Evolutionary conservation across 2,888 invertebrate species (phyloP), one percentile per base, ranked within the genome.

Genomic region (Luperina nickerlii): DNA sequence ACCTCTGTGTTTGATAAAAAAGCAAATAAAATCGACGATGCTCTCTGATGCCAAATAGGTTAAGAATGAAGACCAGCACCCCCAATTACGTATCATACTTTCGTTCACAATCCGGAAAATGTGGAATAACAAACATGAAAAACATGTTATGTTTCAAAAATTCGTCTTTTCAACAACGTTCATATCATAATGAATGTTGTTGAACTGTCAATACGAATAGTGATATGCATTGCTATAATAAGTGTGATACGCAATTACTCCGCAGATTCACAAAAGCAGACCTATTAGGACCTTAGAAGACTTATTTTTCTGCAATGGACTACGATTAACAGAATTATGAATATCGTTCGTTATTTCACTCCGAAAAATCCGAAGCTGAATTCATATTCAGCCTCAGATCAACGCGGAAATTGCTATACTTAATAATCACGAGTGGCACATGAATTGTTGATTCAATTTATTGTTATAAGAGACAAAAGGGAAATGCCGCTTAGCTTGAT

Each of bases 401-500:
- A 48, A n/a, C n/a, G 5, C n/a, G 45, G 48, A n/a, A 27, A 71
- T 57, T 45, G 24, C 24, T 13, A 13, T 72, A 60, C 60, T 75
- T 48, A 45, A 32, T 72, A 48, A 72, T 32, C 45, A 45, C 15
- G 24, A 71, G 3, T 60, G n/a, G 24, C 24, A 60, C 18, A 32
- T n/a, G 45, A 32, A 62, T n/a, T 48, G 32, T 13, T 57, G 13
- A 38, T 76, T n/a, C 48, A 72, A 72, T 76, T 48, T 38, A 57
- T 72, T 62, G 24, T 48, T 45, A 20, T 62, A 32, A 72, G 45
- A 76, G 32, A 18, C 7, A 65, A 4, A 42, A 45, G 4, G 9
- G 65, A 32, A n/a, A 6, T 45, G 18, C 9, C 48, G 0, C 15
- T 42, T 38, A 20, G 9, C 18, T 24, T n/a, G 15, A 60, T n/a